Conservation (phyloP, 1,140 invertebrate genomes). For the Zeugodacus cucurbitae region DNA sequence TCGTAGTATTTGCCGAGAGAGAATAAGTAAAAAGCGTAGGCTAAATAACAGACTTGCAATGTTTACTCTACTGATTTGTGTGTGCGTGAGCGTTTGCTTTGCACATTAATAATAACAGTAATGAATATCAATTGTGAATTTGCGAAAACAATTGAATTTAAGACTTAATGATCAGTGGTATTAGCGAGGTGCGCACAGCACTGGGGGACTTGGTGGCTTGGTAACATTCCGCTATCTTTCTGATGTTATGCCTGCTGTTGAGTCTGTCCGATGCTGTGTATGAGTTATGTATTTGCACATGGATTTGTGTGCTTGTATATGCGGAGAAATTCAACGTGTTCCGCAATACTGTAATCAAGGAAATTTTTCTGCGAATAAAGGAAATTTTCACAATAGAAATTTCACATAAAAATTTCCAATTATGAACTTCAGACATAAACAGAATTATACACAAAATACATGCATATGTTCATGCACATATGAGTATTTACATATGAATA, state of each 20-base stretch:
- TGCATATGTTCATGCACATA: not conserved
- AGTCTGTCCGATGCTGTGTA: not conserved
- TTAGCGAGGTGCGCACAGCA: not conserved
- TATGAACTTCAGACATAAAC: not conserved
- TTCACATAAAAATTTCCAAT: constrained; percentile 23
- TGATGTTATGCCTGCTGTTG: not conserved
- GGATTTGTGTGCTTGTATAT: not conserved
- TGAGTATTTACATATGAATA: not conserved
- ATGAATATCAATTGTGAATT: not conserved
- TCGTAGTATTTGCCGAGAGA: no score
- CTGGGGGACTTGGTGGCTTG: not conserved
- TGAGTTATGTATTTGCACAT: not conserved
- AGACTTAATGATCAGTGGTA: not conserved
- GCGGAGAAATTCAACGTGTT: not conserved
- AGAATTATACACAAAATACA: not conserved
- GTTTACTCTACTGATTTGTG: no score
- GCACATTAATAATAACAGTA: not conserved
- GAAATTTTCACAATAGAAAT: constrained; percentile 22
- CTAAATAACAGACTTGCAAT: no score
- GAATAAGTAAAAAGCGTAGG: no score
- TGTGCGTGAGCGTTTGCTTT: not conserved
- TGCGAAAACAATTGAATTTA: constrained; percentile 14
- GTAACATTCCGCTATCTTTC: not conserved
- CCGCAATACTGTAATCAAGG: not conserved
- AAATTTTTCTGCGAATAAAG: constrained; percentile 8